Conservation (phyloP, 1,140 invertebrate genomes). For the Camponotus vicinus region DNA sequence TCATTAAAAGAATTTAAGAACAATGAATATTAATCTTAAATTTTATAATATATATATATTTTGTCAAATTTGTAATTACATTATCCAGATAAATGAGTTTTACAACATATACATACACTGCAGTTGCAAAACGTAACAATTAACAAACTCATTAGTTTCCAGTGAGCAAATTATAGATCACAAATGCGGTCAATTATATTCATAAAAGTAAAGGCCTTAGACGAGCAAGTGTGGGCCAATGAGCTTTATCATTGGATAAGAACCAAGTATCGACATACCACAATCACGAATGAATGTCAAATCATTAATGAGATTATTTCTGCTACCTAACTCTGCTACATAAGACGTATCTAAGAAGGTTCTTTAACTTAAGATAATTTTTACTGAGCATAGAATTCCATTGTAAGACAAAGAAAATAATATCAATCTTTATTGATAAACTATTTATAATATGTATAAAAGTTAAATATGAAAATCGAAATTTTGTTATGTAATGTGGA, state of each 20-base stretch:
- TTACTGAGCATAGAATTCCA: not conserved
- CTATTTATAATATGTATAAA: not conserved
- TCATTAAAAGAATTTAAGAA: not conserved
- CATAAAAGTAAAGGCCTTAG: slow-evolving; percentile 10
- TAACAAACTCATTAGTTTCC: not conserved
- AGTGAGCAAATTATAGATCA: not conserved
- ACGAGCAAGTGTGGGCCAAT: not conserved
- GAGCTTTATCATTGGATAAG: slow-evolving; percentile 12
- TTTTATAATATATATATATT: no score
- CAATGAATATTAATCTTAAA: not conserved
- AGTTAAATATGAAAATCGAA: not conserved
- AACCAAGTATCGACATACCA: not conserved
- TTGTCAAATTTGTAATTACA: not conserved
- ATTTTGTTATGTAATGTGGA: not conserved
- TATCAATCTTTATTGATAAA: not conserved
- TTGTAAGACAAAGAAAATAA: no score
- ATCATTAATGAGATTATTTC: not conserved
- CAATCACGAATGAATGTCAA: not conserved
- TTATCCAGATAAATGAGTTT: not conserved
- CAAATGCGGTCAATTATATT: not conserved
- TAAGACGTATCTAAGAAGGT: not conserved
- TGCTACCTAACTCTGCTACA: not conserved
- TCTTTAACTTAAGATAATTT: not conserved
- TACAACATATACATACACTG: not conserved
- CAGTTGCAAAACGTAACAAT: not conserved